Conservation (phyloP, 2,113 vertebrate genomes). For the Bostrychus sinensis region DNA sequence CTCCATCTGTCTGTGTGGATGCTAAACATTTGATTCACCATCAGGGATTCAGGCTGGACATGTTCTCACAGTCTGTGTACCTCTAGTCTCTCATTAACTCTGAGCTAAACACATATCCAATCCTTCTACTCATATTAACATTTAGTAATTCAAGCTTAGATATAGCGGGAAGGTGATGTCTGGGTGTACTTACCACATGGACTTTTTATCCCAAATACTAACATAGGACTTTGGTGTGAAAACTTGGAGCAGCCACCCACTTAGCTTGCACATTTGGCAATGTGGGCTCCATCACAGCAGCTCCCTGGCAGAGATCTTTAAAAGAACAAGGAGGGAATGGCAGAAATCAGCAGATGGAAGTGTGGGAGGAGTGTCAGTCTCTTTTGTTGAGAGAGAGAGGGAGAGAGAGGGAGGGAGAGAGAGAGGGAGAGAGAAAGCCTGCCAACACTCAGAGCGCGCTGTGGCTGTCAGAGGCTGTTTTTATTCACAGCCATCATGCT, state of each 20-base stretch:
- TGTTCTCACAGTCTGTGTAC: constrained; percentile 23
- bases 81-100: constrained; percentile 13
- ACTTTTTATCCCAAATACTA: constrained; percentile 10
- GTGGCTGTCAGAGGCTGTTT: constrained; percentile 33
- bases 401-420: constrained; percentile 15
- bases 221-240: constrained; percentile 6
- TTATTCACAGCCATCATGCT: constrained; percentile 51
- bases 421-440: neutral
- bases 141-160: neutral
- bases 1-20: constrained; percentile 16
- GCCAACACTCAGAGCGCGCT: constrained; percentile 42
- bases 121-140: constrained; percentile 3
- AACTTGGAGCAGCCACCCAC: constrained; percentile 30
- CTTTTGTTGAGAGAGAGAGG: constrained; percentile 44
- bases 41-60: constrained; percentile 45
- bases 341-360: constrained; percentile 69
- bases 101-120: neutral
- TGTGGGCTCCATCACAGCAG: constrained; percentile 16
- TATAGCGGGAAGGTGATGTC: neutral
- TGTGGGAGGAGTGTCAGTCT: constrained; percentile 64
- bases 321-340: constrained; percentile 53
- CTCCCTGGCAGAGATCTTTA: constrained; percentile 36
- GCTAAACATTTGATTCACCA: constrained; percentile 33
- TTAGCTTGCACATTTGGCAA: constrained; percentile 22
- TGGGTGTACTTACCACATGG: neutral